Base-by-base conservation (phyloP, 2,797 vertebrate genomes). In the Thaleichthys pacificus region DNA sequence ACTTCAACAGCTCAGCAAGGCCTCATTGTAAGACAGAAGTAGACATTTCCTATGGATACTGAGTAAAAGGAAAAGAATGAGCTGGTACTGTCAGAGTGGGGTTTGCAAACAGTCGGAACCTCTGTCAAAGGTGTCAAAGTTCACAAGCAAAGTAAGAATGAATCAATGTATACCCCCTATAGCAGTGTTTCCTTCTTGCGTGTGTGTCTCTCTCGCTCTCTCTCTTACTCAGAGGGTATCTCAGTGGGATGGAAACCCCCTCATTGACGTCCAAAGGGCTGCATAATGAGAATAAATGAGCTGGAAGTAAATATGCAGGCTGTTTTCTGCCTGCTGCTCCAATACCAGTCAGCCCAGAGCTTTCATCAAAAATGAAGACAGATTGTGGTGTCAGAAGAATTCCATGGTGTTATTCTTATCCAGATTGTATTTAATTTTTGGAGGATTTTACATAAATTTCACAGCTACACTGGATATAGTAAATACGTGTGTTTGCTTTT, bases 201-300 rank as follows among this genome's bases (percentile, higher is more conserved):
- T 83, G 77, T 47, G 61, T 15, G 64, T 64, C 66, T 61, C 73
- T 68, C 70, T 68, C 69, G 77, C 74, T 69, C 75, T 57, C 67
- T 32, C 76, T 75, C 71, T 69, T 67, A 5, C 68, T 75, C 71
- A 57, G 69, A 70, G 78, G 87, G 77, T 82, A 89, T 92, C 89
- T 88, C 89, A 84, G 80, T 86, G 88, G 86, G 87, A 86, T 87
- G 91, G 88, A 90, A 91, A 89, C 87, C 84, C 86, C 89, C 85
- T 89, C 87, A 87, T 85, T 91, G 90, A 91, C 76, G 87, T 92
- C 87, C 86, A 80, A 76, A 78, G 82, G 71, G 86, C 91, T 90
- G 89, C 86, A 91, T 93, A 93, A 93, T 94, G 92, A 92, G 91
- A 93, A 93, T 91, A 93, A 93, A 94, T 93, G 91, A 92, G 88